phyloP scores from a whole-genome alignment of 2,888 invertebrate genomes.

The Plebejus melissa region DNA sequence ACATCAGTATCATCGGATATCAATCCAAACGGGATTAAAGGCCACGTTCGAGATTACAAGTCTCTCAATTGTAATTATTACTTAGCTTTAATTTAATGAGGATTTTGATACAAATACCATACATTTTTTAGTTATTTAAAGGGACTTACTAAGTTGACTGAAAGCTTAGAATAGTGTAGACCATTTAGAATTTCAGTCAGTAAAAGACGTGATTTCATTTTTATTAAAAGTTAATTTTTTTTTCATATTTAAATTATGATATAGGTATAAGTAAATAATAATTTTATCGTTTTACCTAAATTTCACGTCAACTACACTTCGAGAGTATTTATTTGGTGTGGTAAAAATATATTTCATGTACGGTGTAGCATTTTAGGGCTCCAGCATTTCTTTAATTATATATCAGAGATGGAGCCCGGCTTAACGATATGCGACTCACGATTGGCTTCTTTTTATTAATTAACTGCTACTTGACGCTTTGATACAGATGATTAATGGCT shows the following conservation, averaged over 20 bases:
- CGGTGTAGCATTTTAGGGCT: slow-evolving; percentile 47
- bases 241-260: too few species aligned
- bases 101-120: too few species aligned
- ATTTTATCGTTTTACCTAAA: too few species aligned
- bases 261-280: too few species aligned
- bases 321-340: not conserved
- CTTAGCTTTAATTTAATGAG: too few species aligned
- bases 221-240: too few species aligned
- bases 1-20: not conserved
- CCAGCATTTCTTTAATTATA: slow-evolving; percentile 64
- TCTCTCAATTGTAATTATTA: not conserved
- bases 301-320: not conserved
- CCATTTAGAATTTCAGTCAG: too few species aligned
- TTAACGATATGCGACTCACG: slow-evolving; percentile 71
- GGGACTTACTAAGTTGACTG: too few species aligned
- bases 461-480: slow-evolving; percentile 43
- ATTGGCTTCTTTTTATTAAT: slow-evolving; percentile 32
- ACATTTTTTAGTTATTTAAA: too few species aligned
- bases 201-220: too few species aligned
- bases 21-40: not conserved
- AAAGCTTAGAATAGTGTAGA: too few species aligned
- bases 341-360: not conserved
- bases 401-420: slow-evolving; percentile 66
- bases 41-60: not conserved
- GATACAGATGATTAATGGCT: slow-evolving; percentile 20